phyloP scores from a whole-genome alignment of 2,113 vertebrate genomes.

The Chlamydotis undulata region DNA sequence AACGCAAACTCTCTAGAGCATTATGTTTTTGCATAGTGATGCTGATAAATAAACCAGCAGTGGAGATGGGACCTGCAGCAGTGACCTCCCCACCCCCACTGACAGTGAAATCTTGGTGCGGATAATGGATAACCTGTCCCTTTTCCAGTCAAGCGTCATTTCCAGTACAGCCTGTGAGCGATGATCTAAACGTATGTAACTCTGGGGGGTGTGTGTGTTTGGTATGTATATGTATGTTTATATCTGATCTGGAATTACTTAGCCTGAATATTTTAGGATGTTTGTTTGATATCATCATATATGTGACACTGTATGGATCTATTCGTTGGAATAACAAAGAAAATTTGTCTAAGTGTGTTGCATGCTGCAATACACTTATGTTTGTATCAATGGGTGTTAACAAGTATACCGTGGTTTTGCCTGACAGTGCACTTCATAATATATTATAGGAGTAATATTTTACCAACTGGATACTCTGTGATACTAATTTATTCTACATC shows the following conservation, averaged over 20 bases:
- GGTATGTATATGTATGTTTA: background rate
- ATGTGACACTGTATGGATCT: background rate
- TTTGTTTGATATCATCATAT: background rate
- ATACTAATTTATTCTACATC: background rate
- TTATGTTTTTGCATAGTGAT: background rate
- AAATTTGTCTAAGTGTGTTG: background rate
- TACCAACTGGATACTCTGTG: background rate
- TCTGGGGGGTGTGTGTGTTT: background rate
- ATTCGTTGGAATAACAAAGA: background rate
- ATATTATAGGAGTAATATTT: background rate
- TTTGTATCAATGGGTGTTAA: background rate
- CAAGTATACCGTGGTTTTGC: background rate
- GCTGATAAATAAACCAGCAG: background rate
- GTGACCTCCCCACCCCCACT: background rate
- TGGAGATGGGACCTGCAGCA: background rate
- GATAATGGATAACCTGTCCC: background rate
- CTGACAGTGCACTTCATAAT: background rate
- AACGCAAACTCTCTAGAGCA: background rate
- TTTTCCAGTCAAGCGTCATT: background rate
- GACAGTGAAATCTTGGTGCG: rapidly evolving
- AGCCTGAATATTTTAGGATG: background rate
- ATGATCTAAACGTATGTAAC: background rate
- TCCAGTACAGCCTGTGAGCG: background rate
- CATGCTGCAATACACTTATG: background rate
- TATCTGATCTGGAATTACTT: background rate